Percentiles rank a stretch among this genome's conserved stretches.
phyloP scores from a whole-genome alignment of 1,140 invertebrate species.

The Cryptotermes secundus region DNA sequence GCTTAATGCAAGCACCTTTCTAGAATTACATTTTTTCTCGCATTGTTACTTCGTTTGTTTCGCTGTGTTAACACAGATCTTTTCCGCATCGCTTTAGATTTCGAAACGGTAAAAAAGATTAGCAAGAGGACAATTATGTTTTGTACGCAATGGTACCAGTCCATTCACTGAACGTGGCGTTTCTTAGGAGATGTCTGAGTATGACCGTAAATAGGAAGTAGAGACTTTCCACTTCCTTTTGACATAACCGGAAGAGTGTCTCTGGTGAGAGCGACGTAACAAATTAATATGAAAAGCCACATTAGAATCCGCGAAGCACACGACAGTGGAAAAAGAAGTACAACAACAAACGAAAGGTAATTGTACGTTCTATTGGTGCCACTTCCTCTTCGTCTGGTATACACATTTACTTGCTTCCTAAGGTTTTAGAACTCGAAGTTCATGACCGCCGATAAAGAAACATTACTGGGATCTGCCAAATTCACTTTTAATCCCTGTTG shows the following conservation, averaged over 20 bases:
- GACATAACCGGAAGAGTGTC: neutral
- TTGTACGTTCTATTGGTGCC: too few relatives aligned
- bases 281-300: neutral
- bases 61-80: neutral
- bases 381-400: too few relatives aligned
- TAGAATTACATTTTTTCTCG: neutral
- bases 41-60: neutral
- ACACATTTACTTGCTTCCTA: too few relatives aligned
- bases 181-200: neutral
- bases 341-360: too few relatives aligned
- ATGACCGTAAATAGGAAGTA: neutral
- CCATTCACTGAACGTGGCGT: neutral
- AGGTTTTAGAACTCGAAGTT: too few relatives aligned
- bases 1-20: neutral
- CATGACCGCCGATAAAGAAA: too few relatives aligned
- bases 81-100: neutral
- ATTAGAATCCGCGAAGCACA: too few relatives aligned
- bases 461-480: too few relatives aligned
- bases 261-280: neutral
- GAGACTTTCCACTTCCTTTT: neutral
- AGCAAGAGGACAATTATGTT: neutral
- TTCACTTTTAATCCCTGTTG: too few relatives aligned
- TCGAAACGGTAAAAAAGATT: neutral
- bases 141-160: neutral
- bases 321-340: too few relatives aligned